A percentile compares a stretch with the other conserved stretches of the same genome.
These are phyloP conservation scores for Semnornis frantzii DNA, from an alignment of 2,113 vertebrate species.

Conservation along the genomic window DNA sequence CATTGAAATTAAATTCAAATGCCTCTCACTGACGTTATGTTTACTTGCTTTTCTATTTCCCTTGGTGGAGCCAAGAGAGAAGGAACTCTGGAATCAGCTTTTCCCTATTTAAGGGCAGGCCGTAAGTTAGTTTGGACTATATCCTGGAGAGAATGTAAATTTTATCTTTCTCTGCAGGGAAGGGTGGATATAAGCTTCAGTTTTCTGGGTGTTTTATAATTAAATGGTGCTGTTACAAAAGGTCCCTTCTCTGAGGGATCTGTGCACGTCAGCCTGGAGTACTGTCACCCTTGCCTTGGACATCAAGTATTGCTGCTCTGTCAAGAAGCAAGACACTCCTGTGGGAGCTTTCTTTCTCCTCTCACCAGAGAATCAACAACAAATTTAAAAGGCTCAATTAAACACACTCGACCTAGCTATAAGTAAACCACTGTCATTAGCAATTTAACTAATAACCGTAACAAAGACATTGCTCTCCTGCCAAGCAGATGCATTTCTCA, in stretches of 20 bases:
- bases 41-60: slow-evolving; percentile 24
- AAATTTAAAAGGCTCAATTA: slow-evolving; percentile 27
- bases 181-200: background rate
- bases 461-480: background rate
- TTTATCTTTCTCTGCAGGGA: background rate
- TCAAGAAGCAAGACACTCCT: background rate
- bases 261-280: background rate
- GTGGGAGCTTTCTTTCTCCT: background rate
- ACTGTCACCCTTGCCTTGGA: background rate
- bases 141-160: background rate
- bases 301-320: background rate
- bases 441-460: slow-evolving; percentile 5
- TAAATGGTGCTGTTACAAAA: background rate
- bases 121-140: background rate
- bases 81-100: slow-evolving; percentile 8
- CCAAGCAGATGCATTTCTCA: background rate
- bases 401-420: background rate
- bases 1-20: background rate
- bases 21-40: background rate
- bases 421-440: background rate
- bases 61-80: background rate
- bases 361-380: slow-evolving; percentile 32
- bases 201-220: background rate
- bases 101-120: background rate
- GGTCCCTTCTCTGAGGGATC: background rate